Evolutionary conservation across 2,888 invertebrate species (phyloP), one percentile per base, ranked within the genome.

Genomic region (Stratiomys singularior): DNA sequence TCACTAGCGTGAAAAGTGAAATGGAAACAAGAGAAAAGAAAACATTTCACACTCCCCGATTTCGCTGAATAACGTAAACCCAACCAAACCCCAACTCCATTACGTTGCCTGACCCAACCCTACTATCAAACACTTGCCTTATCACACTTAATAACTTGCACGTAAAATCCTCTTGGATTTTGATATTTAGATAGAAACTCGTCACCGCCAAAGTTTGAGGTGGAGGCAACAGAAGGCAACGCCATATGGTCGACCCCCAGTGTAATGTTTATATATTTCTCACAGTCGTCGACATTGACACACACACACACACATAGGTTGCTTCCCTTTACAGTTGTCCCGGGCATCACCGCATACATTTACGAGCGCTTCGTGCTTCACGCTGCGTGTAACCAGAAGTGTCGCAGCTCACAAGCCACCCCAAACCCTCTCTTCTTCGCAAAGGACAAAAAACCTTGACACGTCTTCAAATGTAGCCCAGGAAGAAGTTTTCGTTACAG

Each of bases 71-170:
- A 5, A 15, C 23, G 3, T 25, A 25, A 23, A 21, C 60, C 7
- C 7, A 52, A 18, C 7, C 52, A 52, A 52, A 4, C 60, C 60
- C 25, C 3, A 60, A 25, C 60, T 37, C 2, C 64, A 64, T 9
- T n/a, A 27, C n/a, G 4, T 37, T 18, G 18, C n/a, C 21, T 27
- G 4, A 11, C 25, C 52, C 47, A 2, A 13, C 52, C 56, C 71
- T n/a, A 69, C 23, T 37, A 9, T 9, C 56, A 30, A 60, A 1
- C 69, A 69, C 21, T 69, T 69, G 60, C 60, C 60, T 60, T 58
- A 30, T 74, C 58, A 74, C 74, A 74, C 74, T 37, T 74, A 58
- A 58, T 74, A 74, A 74, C 74, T 23, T 58, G 74, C 58, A 60
- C 60, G 72, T 58, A 37, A 56, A 74, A 74, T 74, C 60, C 60